A percentile compares a stretch with the other conserved stretches of the same genome.
phyloP scores from a whole-genome alignment of 2,888 invertebrate species.

The Leucoma salicis region DNA sequence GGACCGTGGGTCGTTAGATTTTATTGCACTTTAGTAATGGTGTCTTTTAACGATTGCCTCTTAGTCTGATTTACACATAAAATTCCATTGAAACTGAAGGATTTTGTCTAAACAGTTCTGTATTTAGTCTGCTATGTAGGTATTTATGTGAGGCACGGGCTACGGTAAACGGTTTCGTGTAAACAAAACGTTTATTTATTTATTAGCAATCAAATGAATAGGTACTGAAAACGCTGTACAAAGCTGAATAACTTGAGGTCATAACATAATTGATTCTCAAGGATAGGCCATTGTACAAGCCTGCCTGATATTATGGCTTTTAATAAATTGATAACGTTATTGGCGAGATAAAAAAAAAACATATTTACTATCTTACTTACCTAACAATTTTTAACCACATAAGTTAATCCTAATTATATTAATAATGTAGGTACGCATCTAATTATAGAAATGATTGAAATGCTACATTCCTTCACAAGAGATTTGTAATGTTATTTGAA shows the following conservation, averaged over 20 bases:
- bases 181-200: constrained; percentile 7
- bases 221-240: not conserved
- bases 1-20: constrained; percentile 45
- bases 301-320: no score
- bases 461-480: constrained; percentile 18
- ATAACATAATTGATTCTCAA: no score
- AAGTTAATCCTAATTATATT: no score
- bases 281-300: no score
- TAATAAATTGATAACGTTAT: no score
- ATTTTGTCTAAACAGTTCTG: constrained; percentile 50
- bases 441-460: constrained; percentile 30
- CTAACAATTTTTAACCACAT: no score
- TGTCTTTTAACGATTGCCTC: constrained; percentile 37
- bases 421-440: constrained; percentile 6
- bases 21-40: constrained; percentile 52
- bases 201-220: not conserved
- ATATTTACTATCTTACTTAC: no score
- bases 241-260: no score
- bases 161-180: constrained; percentile 16
- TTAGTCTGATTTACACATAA: constrained; percentile 41
- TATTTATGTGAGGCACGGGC: constrained; percentile 22
- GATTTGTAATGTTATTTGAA: constrained; percentile 7
- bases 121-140: constrained; percentile 38
- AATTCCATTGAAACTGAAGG: constrained; percentile 45
- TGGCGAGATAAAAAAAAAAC: no score